phyloP scores from a whole-genome alignment of 2,888 invertebrate genomes.

The Polylopha cassiicola region DNA sequence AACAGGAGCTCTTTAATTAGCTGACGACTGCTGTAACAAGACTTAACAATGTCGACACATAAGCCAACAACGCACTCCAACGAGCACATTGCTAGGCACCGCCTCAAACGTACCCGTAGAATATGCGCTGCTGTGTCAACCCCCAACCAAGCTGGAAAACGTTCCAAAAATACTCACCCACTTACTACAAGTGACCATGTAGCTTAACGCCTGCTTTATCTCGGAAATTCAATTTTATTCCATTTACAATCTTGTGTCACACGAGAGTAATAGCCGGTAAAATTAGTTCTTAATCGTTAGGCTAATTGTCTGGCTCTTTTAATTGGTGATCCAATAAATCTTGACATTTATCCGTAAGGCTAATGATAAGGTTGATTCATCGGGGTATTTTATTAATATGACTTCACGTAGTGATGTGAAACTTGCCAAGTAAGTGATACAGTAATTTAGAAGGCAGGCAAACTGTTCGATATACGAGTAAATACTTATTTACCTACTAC shows the following conservation, averaged over 20 bases:
- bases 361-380: conserved; percentile 11
- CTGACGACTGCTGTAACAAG: conserved; percentile 26
- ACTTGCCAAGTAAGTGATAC: conserved; percentile 7
- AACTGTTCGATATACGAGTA: too few relatives aligned
- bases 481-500: too few relatives aligned
- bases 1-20: conserved; percentile 53
- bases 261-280: conserved; percentile 42
- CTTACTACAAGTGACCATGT: conserved; percentile 15
- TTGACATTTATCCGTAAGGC: conserved; percentile 20
- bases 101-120: not conserved
- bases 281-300: conserved; percentile 51
- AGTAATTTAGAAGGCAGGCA: too few relatives aligned
- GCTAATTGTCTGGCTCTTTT: conserved; percentile 36
- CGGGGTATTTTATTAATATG: not conserved
- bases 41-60: conserved; percentile 3
- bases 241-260: conserved; percentile 43
- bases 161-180: conserved; percentile 33
- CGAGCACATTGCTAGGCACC: conserved; percentile 1
- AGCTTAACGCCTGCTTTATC: conserved; percentile 46
- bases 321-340: conserved; percentile 22
- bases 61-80: conserved; percentile 1
- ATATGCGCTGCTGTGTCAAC: not conserved
- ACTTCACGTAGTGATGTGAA: conserved; percentile 1
- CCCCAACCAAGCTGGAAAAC: conserved; percentile 23
- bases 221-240: conserved; percentile 40